Evolutionary conservation across 2,113 vertebrate species (phyloP).

Genomic region (Nothocercus julius): DNA sequence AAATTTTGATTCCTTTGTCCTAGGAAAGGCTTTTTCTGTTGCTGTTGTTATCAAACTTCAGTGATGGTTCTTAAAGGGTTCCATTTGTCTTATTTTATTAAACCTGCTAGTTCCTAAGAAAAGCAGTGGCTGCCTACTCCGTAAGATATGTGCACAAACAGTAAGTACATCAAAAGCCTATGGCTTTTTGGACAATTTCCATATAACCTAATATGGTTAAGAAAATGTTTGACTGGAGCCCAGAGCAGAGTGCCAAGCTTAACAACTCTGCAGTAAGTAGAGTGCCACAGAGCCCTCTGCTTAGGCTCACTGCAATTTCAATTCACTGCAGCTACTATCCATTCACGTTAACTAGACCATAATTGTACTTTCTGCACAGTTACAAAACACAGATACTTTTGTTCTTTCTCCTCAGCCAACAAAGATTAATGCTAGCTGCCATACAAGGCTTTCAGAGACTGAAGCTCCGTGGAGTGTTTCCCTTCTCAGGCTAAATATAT

Average conservation of each 20-base stretch:
- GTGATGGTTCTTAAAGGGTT: background rate
- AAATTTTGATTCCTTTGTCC: background rate
- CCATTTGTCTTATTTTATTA: background rate
- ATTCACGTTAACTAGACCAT: background rate
- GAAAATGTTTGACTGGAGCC: constrained; percentile 73
- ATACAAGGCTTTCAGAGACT: constrained; percentile 23
- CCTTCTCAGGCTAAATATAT: constrained; percentile 41
- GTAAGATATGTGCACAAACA: constrained; percentile 61
- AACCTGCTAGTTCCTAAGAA: background rate
- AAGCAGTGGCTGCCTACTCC: constrained; percentile 13
- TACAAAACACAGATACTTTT: constrained; percentile 39
- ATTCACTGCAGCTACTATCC: background rate
- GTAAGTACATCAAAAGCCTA: constrained; percentile 65
- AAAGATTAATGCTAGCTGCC: constrained; percentile 31
- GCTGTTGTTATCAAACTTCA: background rate
- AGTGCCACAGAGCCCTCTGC: constrained; percentile 69
- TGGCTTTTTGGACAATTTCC: constrained; percentile 72
- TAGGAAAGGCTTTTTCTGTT: background rate
- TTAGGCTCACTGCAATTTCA: constrained; percentile 45
- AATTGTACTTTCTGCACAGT: background rate
- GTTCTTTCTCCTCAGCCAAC: background rate
- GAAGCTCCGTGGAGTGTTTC: constrained; percentile 5
- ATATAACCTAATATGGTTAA: constrained; percentile 91
- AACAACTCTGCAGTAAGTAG: constrained; percentile 63
- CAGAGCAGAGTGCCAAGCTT: constrained; percentile 72